Evolutionary conservation across 64 coral and sea anemone species (phyloP).

Genomic region (Stichodactyla mertensii): DNA sequence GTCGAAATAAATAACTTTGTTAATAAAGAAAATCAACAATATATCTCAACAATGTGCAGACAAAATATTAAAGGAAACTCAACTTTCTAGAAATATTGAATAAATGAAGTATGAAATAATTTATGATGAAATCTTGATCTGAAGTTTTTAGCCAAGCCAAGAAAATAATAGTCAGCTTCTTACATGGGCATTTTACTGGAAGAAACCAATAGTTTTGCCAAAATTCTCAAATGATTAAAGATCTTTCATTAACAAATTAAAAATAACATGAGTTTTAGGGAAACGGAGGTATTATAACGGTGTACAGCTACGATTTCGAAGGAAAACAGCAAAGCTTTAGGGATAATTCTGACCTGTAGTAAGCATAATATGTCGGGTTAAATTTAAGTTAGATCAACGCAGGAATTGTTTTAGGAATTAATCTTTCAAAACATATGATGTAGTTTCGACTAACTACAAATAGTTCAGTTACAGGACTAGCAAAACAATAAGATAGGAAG

Average conservation of each 20-base stretch:
- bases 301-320: too few relatives aligned
- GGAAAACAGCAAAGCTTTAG: too few relatives aligned
- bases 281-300: not conserved
- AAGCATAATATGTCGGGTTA: not conserved
- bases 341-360: too few relatives aligned
- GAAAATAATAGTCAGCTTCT: not conserved
- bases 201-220: not conserved
- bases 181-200: not conserved
- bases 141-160: not conserved
- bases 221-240: not conserved
- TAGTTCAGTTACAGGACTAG: not conserved
- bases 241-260: not conserved
- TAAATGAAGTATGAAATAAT: not conserved
- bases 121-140: not conserved
- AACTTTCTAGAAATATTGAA: not conserved
- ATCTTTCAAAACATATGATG: not conserved
- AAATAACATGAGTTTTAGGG: not conserved
- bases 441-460: not conserved
- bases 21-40: constrained; percentile 18
- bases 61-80: not conserved
- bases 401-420: not conserved
- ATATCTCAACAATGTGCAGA: not conserved
- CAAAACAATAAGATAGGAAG: not conserved
- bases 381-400: not conserved
- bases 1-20: constrained; percentile 11